phyloP scores from a whole-genome alignment of 2,888 invertebrate species.

The Pharmacophagus antenor region DNA sequence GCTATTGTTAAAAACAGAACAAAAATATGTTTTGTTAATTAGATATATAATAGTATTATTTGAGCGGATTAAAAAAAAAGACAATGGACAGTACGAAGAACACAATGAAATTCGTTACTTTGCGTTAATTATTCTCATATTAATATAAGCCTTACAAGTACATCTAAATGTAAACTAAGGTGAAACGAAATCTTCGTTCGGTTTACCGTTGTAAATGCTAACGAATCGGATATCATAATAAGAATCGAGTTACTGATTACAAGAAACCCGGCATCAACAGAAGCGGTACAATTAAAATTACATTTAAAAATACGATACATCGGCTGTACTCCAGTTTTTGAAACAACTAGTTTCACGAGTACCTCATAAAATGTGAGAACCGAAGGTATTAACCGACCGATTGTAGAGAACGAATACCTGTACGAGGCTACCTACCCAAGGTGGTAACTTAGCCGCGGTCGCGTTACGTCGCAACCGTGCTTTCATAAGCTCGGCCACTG shows the following conservation, averaged over 20 bases:
- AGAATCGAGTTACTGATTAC: constrained; percentile 42
- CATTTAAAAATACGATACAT: constrained; percentile 72
- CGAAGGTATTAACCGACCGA: constrained; percentile 61
- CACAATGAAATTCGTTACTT: constrained; percentile 11
- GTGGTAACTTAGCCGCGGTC: constrained; percentile 52
- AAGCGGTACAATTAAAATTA: constrained; percentile 67
- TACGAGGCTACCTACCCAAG: constrained; percentile 53
- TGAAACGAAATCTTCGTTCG: constrained; percentile 2
- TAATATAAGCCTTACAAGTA: not conserved
- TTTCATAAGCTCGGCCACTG: constrained; percentile 72
- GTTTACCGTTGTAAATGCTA: constrained; percentile 40
- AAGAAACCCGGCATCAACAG: constrained; percentile 52
- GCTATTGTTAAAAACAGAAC: not conserved
- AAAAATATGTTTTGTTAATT: constrained; percentile 20
- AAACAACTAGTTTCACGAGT: constrained; percentile 77
- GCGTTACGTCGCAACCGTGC: constrained; percentile 60
- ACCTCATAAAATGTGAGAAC: constrained; percentile 71
- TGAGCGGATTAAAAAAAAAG: constrained; percentile 23
- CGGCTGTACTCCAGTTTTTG: constrained; percentile 79
- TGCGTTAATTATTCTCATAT: constrained; percentile 19
- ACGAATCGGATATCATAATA: constrained; percentile 44
- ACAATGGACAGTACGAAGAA: constrained; percentile 20
- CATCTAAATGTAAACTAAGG: not conserved
- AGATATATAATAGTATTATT: constrained; percentile 9
- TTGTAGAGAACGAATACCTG: constrained; percentile 44